Base-by-base conservation (phyloP, 2,888 invertebrate species). In the Desoria tigrina region DNA sequence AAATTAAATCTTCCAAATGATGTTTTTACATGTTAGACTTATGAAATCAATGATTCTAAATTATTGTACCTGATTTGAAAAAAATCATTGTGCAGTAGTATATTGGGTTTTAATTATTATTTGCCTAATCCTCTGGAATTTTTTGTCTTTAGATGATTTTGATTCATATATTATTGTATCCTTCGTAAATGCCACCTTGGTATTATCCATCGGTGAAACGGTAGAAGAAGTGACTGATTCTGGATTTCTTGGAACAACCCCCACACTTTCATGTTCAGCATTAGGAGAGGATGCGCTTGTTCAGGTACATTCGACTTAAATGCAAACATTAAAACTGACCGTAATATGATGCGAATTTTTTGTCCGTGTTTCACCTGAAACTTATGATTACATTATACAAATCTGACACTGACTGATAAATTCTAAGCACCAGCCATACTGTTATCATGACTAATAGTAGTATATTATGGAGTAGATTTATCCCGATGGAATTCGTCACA, bases 191-290 rank as follows among this genome's bases (percentile, higher is more conserved):
- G 99, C 99, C 77, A 99, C 99, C 18, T 87, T 99, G 79, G 99
- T 99, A 73, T 86, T 99, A 78, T 96, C 96, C 77, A 99, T 99
- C 80, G 99, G 99, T 76, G 99, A 99, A 82, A 99, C 98, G 16
- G 99, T 99, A n/a, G 99, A 99, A 82, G 99, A 99, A 88, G 99
- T 99, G 26, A 96, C 98, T 0, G 99, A 99, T 82, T 98, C 98
- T 70, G 99, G 99, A 51, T 99, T 99, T 81, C 84, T 99, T 78
- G 98, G 98, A 67, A 99, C 98, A 0, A 98, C 98, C 0, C 97
- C 98, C 0, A 99, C 99, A 0, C 84, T 99, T n/a, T 92, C 94
- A 71, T 99, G 99, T 82, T 94, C 96, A 11, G 93, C 97, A 39
- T 86, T 99, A 28, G 98, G 98, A 62, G 97, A 94, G 78, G 98